Evolutionary conservation across 2,888 invertebrate genomes (phyloP), one percentile per base, ranked within the genome.

Genomic region (Diarsia mendica): DNA sequence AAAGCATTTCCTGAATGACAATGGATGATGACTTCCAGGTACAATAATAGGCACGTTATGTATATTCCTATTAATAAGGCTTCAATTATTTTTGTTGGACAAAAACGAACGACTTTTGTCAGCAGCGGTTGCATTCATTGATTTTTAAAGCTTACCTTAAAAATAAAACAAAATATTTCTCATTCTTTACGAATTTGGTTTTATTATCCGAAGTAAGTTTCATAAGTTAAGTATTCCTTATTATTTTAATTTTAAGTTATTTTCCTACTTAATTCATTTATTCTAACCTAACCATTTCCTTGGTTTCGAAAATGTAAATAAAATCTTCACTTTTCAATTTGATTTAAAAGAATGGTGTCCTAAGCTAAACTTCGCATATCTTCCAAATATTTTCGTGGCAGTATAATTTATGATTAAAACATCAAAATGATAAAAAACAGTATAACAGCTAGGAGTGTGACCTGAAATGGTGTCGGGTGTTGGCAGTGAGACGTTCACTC

Each of bases 401-500:
- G 3, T 39, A 11, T 2, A 51, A 72, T 73, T 71, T 71, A 61
- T 66, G 53, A 66, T 13, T 68, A 48, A 71, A 58, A 73, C 8
- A 71, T 67, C 15, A 64, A 58, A 63, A 75, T 46, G 11, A 23
- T 39, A 77, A 83, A 79, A 65, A 44, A 28, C n/a, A 63, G 48
- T 18, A 8, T 11, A 68, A 33, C 58, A 73, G 72, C 74, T 66
- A 83, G 73, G 81, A 85, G 80, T 83, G 82, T 77, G 79, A 83
- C 81, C 84, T 86, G 86, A 85, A 87, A 86, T 86, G 83, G 80
- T 86, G 86, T 87, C 78, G 84, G 72, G 87, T 85, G 85, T 79
- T 88, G 88, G 86, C 89, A 90, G 87, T 85, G 87, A 89, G 89
- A 90, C 82, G 86, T 89, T 91, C 88, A 87, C 88, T 92, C 91